phyloP scores from a whole-genome alignment of 2,888 invertebrate species.

The Sussaba pulchella region DNA sequence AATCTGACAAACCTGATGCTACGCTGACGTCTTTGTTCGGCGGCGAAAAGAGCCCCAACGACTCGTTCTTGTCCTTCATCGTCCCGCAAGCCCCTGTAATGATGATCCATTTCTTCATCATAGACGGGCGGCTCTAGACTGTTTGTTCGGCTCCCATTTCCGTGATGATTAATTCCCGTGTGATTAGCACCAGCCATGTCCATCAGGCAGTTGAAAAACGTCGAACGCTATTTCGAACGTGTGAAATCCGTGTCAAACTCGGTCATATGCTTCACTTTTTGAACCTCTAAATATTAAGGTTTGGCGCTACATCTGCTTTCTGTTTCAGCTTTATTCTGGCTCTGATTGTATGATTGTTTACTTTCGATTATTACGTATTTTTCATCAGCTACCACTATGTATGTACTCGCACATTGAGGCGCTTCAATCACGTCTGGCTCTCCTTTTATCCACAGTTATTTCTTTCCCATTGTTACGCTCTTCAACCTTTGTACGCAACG shows the following conservation, averaged over 20 bases:
- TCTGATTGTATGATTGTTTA: no score
- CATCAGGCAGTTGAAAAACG: slow-evolving; percentile 98
- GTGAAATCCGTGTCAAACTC: slow-evolving; percentile 78
- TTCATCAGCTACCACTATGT: no score
- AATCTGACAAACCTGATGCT: slow-evolving; percentile 80
- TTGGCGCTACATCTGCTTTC: no score
- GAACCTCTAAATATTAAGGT: no score
- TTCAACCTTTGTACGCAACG: no score
- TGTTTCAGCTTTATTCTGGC: no score
- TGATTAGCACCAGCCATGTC: slow-evolving; percentile 92
- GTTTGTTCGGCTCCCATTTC: slow-evolving; percentile 85
- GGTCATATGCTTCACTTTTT: slow-evolving; percentile 21
- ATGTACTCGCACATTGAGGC: no score
- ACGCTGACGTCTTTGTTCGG: slow-evolving; percentile 82
- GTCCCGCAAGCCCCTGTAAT: slow-evolving; percentile 83
- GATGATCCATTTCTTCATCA: slow-evolving; percentile 77
- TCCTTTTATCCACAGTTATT: no score
- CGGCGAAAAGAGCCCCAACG: slow-evolving; percentile 88
- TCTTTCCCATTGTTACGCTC: no score
- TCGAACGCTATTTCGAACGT: slow-evolving; percentile 90
- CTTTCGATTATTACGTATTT: no score
- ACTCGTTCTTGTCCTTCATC: slow-evolving; percentile 86
- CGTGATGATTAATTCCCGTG: slow-evolving; percentile 82
- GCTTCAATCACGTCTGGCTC: no score
- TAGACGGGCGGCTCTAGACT: slow-evolving; percentile 81